These are phyloP conservation scores for Struthio camelus DNA, from an alignment of 2,113 vertebrate species.

Conservation along the genomic window DNA sequence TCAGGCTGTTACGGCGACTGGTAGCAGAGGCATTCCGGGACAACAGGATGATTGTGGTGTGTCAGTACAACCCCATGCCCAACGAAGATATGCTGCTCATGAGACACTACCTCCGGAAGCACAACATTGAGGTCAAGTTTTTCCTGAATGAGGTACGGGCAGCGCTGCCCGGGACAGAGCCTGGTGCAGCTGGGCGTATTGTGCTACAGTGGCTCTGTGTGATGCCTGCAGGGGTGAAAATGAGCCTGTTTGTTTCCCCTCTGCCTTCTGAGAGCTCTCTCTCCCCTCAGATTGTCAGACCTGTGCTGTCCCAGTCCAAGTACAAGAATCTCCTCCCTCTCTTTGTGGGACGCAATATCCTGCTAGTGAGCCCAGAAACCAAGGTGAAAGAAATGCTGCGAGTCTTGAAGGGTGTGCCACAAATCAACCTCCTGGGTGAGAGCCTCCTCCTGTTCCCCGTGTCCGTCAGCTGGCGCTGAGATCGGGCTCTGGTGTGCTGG, in stretches of 20 bases:
- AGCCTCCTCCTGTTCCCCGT: rapidly evolving
- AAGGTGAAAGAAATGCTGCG: slow-evolving; percentile 87
- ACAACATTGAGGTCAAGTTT: slow-evolving; percentile 81
- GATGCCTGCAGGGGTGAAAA: not conserved
- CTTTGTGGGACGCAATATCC: slow-evolving; percentile 82
- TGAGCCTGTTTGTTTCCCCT: not conserved
- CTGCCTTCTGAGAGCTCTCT: not conserved
- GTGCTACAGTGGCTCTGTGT: rapidly evolving
- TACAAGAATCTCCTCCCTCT: slow-evolving; percentile 84
- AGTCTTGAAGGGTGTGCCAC: slow-evolving; percentile 76
- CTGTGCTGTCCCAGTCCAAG: slow-evolving; percentile 76
- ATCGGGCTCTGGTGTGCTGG: rapidly evolving
- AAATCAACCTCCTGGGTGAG: slow-evolving; percentile 87
- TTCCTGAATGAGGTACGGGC: slow-evolving; percentile 85
- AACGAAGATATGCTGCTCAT: slow-evolving; percentile 79
- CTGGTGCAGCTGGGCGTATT: rapidly evolving
- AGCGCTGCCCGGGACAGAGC: rapidly evolving
- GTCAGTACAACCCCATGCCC: slow-evolving; percentile 80
- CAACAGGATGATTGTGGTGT: slow-evolving; percentile 86
- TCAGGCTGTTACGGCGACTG: slow-evolving; percentile 72
- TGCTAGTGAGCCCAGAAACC: slow-evolving; percentile 85
- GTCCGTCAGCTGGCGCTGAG: rapidly evolving
- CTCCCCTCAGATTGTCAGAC: slow-evolving; percentile 76
- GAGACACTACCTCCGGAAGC: slow-evolving; percentile 78
- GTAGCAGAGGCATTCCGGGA: slow-evolving; percentile 74